A percentile compares a stretch with the other conserved stretches of the same genome.
These are phyloP conservation scores for Porites lobata DNA, from an alignment of 92 coral and sea anemone species.

Conservation along the genomic window DNA sequence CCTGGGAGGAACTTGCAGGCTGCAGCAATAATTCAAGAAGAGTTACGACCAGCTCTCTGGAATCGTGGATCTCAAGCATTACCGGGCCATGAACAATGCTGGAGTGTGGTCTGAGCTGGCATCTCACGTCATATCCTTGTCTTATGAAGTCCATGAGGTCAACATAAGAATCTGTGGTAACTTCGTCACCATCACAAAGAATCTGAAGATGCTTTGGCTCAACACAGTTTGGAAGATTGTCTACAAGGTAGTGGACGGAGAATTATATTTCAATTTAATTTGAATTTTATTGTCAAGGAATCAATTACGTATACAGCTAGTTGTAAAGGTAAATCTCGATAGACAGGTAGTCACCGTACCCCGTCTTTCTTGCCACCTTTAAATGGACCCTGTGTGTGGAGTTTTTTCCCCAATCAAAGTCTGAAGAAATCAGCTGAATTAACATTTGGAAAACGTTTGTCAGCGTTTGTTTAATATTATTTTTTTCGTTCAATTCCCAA, in stretches of 20 bases:
- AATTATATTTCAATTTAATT: background rate
- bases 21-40: constrained; percentile 1
- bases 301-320: no score
- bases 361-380: no score
- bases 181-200: constrained; percentile 41
- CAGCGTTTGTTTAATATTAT: no score
- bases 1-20: background rate
- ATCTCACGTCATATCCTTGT: constrained; percentile 41
- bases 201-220: constrained; percentile 37
- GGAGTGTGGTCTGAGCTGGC: constrained; percentile 27
- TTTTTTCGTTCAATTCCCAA: no score
- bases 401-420: no score
- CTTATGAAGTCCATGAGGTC: constrained; percentile 21
- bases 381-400: no score
- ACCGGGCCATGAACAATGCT: constrained; percentile 27
- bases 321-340: background rate
- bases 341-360: background rate
- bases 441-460: no score
- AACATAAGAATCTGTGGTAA: background rate
- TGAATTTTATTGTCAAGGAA: background rate
- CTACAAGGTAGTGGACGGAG: background rate
- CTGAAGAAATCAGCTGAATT: no score
- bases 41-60: background rate
- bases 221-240: constrained; percentile 8
- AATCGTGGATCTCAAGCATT: constrained; percentile 8